Percentiles rank a stretch among this genome's conserved stretches.
These are phyloP conservation scores for Sinocyclocheilus anophthalmus DNA, from an alignment of 2,113 vertebrate genomes.

Conservation along the genomic window DNA sequence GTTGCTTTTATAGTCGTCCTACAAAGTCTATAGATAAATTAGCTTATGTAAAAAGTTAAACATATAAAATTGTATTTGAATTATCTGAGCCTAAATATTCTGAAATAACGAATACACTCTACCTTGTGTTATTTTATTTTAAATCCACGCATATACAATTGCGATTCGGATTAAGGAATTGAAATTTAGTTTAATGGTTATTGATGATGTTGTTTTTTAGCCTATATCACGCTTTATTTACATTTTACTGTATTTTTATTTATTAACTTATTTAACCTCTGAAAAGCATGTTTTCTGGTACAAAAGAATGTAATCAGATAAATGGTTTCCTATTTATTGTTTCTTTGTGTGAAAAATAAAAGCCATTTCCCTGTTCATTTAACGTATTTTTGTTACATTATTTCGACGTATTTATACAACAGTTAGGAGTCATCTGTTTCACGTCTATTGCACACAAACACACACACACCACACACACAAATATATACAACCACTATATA, in stretches of 20 bases:
- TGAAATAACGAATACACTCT: background rate
- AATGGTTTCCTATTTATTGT: background rate
- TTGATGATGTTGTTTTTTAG: background rate
- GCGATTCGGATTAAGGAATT: background rate
- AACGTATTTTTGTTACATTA: background rate
- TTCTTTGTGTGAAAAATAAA: background rate
- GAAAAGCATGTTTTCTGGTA: background rate
- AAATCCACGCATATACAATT: background rate
- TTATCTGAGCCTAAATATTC: background rate
- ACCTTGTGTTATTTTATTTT: background rate
- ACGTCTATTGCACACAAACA: too few species aligned
- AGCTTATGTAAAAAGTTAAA: background rate
- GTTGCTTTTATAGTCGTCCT: background rate
- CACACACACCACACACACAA: background rate
- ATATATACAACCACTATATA: background rate
- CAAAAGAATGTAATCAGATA: background rate
- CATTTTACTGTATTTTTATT: too few species aligned
- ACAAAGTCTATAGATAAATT: background rate
- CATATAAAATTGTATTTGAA: background rate
- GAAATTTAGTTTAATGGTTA: background rate
- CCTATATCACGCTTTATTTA: background rate
- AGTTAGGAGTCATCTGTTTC: too few species aligned
- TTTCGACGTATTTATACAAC: background rate
- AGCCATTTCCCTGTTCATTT: background rate
- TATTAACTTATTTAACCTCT: background rate